These are phyloP conservation scores for Bradypus variegatus DNA, from an alignment of 2,797 vertebrate genomes.

Conservation along the genomic window DNA sequence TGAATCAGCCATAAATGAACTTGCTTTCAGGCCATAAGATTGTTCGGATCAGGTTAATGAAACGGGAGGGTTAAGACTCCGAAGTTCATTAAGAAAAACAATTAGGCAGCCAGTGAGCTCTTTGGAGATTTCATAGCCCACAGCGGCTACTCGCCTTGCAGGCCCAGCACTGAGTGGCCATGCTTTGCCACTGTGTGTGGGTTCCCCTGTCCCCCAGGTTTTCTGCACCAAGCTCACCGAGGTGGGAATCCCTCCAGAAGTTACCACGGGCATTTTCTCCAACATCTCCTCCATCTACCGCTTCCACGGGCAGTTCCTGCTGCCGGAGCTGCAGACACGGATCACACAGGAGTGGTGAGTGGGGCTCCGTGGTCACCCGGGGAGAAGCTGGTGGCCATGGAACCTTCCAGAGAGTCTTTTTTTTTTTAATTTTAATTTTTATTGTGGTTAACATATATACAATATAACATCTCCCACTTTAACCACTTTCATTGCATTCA, in stretches of 20 bases:
- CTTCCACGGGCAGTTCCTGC: constrained; percentile 94
- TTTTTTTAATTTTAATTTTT: no score
- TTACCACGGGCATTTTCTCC: constrained; percentile 96
- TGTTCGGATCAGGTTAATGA: background rate
- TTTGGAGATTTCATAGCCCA: no score
- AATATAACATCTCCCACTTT: no score
- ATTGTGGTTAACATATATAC: no score
- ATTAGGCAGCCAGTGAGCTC: background rate
- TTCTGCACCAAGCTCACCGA: constrained; percentile 92
- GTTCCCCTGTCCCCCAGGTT: constrained; percentile 74
- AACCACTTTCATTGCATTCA: no score
- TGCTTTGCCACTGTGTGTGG: background rate
- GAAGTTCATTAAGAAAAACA: background rate
- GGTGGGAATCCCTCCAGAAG: constrained; percentile 88
- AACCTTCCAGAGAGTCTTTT: no score
- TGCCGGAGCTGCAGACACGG: constrained; percentile 91
- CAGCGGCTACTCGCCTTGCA: no score
- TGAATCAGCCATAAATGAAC: background rate
- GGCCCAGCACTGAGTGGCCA: no score
- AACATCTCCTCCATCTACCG: constrained; percentile 98
- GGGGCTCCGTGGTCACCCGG: background rate
- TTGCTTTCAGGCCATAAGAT: background rate
- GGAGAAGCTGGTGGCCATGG: no score
- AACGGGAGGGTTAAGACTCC: background rate
- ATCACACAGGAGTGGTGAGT: constrained; percentile 93